Evolutionary conservation across 2,888 invertebrate species (phyloP).

Genomic region (Ceriagrion tenellum): DNA sequence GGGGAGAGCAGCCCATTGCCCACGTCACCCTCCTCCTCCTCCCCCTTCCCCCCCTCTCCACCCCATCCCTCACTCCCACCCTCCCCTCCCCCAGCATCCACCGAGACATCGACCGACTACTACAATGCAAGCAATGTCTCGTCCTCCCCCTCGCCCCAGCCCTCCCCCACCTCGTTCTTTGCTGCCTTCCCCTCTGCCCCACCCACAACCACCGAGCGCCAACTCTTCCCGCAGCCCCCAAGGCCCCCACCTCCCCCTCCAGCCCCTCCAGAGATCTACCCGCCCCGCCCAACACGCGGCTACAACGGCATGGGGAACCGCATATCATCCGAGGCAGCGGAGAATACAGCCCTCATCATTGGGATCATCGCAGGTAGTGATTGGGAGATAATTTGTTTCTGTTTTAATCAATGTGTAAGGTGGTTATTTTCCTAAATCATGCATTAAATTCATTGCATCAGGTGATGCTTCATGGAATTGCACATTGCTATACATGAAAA

Average conservation of each 20-base stretch:
- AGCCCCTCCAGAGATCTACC: conserved; percentile 74
- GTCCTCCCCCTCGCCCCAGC: conserved; percentile 63
- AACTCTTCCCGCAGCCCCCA: conserved; percentile 46
- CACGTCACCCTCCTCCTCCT: conserved; percentile 61
- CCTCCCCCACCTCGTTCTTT: conserved; percentile 69
- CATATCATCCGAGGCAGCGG: conserved; percentile 85
- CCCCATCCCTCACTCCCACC: not conserved
- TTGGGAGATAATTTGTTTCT: not conserved
- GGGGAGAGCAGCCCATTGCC: conserved; percentile 60
- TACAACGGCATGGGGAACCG: conserved; percentile 73
- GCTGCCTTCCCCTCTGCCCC: not conserved
- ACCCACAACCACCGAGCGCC: not conserved
- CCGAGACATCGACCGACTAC: conserved; percentile 7
- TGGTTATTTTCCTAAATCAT: too few species aligned
- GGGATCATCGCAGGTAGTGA: conserved; percentile 83
- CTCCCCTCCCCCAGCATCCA: not conserved
- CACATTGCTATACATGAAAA: too few species aligned
- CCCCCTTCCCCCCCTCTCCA: conserved; percentile 4
- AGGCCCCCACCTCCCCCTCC: conserved; percentile 74
- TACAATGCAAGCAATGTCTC: not conserved
- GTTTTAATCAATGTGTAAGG: too few species aligned
- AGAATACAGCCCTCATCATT: conserved; percentile 88
- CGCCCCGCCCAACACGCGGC: conserved; percentile 71
- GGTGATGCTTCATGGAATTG: too few species aligned
- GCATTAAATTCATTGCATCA: too few species aligned